These are phyloP conservation scores for Drosophila orena DNA, from an alignment of 1,140 invertebrate genomes.

Conservation along the genomic window DNA sequence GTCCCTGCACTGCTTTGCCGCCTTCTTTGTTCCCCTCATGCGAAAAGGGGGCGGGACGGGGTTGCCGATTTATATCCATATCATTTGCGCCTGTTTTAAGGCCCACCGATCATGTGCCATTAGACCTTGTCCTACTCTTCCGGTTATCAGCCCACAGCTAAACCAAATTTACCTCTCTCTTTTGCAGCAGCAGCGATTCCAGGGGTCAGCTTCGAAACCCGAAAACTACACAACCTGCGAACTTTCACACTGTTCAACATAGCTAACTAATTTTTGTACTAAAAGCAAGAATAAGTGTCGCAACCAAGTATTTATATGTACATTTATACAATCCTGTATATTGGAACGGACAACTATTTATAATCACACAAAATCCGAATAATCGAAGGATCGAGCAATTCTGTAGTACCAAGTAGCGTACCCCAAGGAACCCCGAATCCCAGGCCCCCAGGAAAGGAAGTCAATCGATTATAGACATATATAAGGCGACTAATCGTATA, in stretches of 20 bases:
- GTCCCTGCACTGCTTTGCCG: conserved; percentile 71
- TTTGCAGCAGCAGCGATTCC: conserved; percentile 66
- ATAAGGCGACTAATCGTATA: conserved; percentile 53
- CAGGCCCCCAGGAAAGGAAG: conserved; percentile 28
- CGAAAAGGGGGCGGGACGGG: conserved; percentile 8
- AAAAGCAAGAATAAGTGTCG: conserved; percentile 28
- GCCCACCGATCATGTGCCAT: conserved; percentile 65
- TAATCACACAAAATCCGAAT: conserved; percentile 3
- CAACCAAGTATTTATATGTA: conserved; percentile 42
- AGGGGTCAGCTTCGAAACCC: conserved; percentile 71
- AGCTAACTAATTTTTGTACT: conserved; percentile 65
- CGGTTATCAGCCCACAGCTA: conserved; percentile 31
- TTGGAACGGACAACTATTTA: conserved; percentile 38
- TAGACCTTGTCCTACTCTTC: conserved; percentile 37
- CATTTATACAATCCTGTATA: conserved; percentile 54
- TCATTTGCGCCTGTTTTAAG: conserved; percentile 60
- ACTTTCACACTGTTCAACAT: conserved; percentile 38
- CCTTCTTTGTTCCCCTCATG: conserved; percentile 67
- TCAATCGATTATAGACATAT: conserved; percentile 21
- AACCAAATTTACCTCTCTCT: conserved; percentile 14
- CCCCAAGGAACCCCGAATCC: conserved; percentile 23
- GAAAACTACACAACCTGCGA: conserved; percentile 48
- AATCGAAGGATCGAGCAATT: conserved; percentile 10
- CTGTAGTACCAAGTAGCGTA: conserved; percentile 31
- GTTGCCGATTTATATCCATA: conserved; percentile 56